These are phyloP conservation scores for Drosophila affinis DNA, from an alignment of 2,888 invertebrate species.

Conservation along the genomic window DNA sequence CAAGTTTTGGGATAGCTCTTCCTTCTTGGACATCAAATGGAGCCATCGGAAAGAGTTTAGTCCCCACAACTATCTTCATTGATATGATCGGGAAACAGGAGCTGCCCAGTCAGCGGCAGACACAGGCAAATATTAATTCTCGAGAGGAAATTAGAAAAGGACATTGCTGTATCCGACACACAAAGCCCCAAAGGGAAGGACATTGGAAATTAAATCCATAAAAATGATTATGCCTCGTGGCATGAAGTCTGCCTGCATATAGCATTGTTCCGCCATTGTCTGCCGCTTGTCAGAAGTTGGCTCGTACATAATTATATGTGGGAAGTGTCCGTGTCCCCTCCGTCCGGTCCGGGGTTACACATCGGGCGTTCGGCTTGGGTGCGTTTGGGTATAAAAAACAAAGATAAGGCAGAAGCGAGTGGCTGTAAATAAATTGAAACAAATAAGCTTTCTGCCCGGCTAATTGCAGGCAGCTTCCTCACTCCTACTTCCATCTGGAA, in stretches of 20 bases:
- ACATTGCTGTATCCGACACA: slow-evolving; percentile 78
- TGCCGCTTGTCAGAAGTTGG: slow-evolving; percentile 40
- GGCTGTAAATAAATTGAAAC: slow-evolving; percentile 64
- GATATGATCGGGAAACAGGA: slow-evolving; percentile 23
- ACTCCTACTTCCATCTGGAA: slow-evolving; percentile 5
- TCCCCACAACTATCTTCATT: slow-evolving; percentile 17
- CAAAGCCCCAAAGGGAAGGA: slow-evolving; percentile 63
- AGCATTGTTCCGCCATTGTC: slow-evolving; percentile 22
- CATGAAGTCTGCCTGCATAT: slow-evolving; percentile 10
- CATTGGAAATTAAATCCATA: slow-evolving; percentile 82
- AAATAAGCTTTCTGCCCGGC: slow-evolving; percentile 66
- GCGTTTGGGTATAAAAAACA: slow-evolving; percentile 81
- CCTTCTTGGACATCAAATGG: slow-evolving; percentile 32
- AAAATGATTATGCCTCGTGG: slow-evolving; percentile 67
- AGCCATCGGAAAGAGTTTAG: neutral
- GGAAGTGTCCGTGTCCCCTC: slow-evolving; percentile 8
- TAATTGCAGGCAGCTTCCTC: slow-evolving; percentile 56
- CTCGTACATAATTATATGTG: slow-evolving; percentile 66
- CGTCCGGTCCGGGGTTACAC: slow-evolving; percentile 40
- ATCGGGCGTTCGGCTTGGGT: slow-evolving; percentile 43
- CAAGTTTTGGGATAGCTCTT: slow-evolving; percentile 27
- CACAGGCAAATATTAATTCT: slow-evolving; percentile 47
- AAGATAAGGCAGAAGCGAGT: slow-evolving; percentile 77
- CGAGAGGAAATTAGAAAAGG: slow-evolving; percentile 81
- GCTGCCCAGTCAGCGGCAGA: slow-evolving; percentile 13